Evolutionary conservation across 2,888 invertebrate genomes (phyloP).

Genomic region (Rutpela maculata): DNA sequence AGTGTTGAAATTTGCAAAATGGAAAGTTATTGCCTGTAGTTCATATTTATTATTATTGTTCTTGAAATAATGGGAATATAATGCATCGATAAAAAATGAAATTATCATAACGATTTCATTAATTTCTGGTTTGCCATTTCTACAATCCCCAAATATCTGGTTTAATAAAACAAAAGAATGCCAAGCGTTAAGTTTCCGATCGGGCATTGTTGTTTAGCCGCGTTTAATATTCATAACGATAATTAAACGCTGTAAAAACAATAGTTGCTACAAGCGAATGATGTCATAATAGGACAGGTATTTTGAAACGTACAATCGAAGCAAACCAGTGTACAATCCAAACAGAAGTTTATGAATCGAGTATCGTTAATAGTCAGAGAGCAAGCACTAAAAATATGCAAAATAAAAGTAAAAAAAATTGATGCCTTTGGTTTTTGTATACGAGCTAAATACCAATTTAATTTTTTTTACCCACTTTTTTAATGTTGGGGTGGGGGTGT

Average conservation of each 20-base stretch:
- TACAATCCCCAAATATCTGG: neutral
- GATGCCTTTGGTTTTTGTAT: too few species aligned
- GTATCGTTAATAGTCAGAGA: too few species aligned
- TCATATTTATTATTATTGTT: too few species aligned
- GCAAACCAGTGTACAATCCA: too few species aligned
- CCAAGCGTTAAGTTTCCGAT: neutral
- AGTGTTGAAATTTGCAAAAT: too few species aligned
- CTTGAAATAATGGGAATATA: too few species aligned
- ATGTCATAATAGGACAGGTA: neutral
- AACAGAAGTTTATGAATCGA: neutral
- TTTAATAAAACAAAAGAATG: neutral
- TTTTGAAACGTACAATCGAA: neutral
- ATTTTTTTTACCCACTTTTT: too few species aligned
- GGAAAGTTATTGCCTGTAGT: too few species aligned
- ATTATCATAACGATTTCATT: neutral
- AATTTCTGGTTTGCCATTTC: neutral
- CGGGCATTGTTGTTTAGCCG: neutral
- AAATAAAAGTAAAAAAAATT: too few species aligned
- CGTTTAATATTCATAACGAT: neutral
- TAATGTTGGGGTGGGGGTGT: too few species aligned
- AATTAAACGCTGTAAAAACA: slow-evolving; percentile 7
- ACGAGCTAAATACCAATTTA: too few species aligned
- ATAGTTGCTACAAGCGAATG: neutral
- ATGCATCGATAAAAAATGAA: neutral
- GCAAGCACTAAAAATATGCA: too few species aligned